Base-by-base conservation (phyloP, 1,140 invertebrate genomes). In the Druon quercuslanigerum region DNA sequence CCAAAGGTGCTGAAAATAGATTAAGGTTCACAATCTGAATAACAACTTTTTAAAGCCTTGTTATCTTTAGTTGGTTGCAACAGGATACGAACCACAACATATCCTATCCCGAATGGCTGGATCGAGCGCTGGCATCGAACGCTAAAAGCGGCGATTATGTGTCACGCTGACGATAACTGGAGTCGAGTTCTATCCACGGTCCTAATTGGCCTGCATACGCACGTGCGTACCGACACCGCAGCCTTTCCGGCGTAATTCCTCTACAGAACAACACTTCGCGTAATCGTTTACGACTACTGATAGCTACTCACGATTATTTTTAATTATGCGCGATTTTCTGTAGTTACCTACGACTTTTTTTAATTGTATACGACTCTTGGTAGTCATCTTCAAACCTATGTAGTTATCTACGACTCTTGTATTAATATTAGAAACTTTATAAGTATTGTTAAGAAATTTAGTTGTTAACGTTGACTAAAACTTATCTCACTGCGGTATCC, bases 71-170 rank as follows among this genome's bases (percentile, higher is more conserved):
- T 72, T 86, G 77, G 83, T 5, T 54, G 50, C 14, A 19, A 77
- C 3, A 46, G 54, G 50, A 74, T 25, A 19, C 75, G 51, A 1
- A 79, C 85, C 1, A 82, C 86, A 3, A 57, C 84, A 7, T 88
- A 85, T 71, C 83, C 85, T 9, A 77, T 81, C 17, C 16, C 79
- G 0, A 90, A 90, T 56, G 88, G 86, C 1, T 16, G 86, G n/a
- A 74, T 89, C 13, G 88, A 90, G 71, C 54, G 87, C 0, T 79
- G 72, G 0, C 88, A 90, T 74, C 25, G 85, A 5, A 75, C 72
- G 0, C 72, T 91, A 6, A 91, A 90, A 75, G 57, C 83, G 5
- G 73, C 83, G 25, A 16, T 83, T 14, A 85, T 73, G 72, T 81
- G 75, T 33, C 46, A 56, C 52, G 9, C 51, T 3, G 17, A 52